Percentiles rank a stretch among this genome's conserved stretches.
phyloP scores from a whole-genome alignment of 2,113 vertebrate genomes.

The Apteryx owenii region DNA sequence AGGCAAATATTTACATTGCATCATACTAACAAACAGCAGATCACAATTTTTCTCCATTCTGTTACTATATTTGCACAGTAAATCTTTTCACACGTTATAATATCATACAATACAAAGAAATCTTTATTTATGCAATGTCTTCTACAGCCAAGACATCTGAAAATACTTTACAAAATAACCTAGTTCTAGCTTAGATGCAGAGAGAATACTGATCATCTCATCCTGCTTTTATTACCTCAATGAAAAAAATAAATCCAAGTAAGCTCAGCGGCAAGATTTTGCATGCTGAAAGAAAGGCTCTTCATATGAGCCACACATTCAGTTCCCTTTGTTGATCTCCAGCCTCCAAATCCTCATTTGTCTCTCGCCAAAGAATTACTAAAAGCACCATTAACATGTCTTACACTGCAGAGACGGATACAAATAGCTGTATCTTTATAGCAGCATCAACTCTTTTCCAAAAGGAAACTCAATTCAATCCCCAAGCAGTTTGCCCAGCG shows the following conservation, averaged over 20 bases:
- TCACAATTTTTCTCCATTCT: constrained; percentile 43
- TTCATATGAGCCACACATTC: background rate
- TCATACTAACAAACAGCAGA: constrained; percentile 38
- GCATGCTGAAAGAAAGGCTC: background rate
- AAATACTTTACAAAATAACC: constrained; percentile 59
- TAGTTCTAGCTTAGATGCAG: constrained; percentile 32
- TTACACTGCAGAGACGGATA: constrained; percentile 4
- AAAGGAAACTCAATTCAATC: rapidly evolving
- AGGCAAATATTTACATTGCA: constrained; percentile 43
- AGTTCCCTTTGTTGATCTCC: background rate
- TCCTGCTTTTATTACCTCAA: constrained; percentile 49
- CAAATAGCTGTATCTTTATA: constrained; percentile 12
- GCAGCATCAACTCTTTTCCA: background rate
- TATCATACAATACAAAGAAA: constrained; percentile 12
- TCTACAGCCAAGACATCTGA: constrained; percentile 48
- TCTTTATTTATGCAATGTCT: constrained; percentile 53
- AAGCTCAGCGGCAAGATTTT: background rate
- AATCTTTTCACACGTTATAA: constrained; percentile 35
- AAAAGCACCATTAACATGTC: constrained; percentile 37
- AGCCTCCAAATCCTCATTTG: background rate
- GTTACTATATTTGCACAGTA: constrained; percentile 55
- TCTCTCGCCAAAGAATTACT: constrained; percentile 15
- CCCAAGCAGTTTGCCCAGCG: background rate
- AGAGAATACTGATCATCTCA: constrained; percentile 60
- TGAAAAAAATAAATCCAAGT: constrained; percentile 36